A percentile compares a stretch with the other conserved stretches of the same genome.
Conservation (phyloP, 2,113 vertebrate genomes). For the Tichodroma muraria region DNA sequence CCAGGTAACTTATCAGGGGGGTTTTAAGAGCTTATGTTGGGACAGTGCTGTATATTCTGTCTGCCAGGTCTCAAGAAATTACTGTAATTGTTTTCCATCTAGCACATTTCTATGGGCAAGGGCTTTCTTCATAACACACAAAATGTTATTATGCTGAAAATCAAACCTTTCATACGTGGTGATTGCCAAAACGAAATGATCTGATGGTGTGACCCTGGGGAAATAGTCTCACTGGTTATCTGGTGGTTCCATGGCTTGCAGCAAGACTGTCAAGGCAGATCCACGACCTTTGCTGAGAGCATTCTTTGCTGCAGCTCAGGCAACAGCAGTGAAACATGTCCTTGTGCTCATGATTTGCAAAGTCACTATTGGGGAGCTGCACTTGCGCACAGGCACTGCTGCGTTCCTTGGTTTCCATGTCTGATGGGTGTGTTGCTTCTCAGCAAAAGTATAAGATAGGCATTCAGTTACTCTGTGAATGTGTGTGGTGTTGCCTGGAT, state of each 20-base stretch:
- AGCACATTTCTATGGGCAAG: background rate
- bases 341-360: background rate
- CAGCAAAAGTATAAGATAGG: background rate
- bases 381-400: background rate
- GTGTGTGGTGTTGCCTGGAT: background rate
- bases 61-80: background rate
- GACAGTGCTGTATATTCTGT: background rate
- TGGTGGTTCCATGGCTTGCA: background rate
- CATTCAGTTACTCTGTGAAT: background rate
- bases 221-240: background rate
- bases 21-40: background rate
- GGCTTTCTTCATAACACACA: background rate
- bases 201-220: background rate
- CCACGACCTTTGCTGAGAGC: background rate
- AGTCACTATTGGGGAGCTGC: background rate
- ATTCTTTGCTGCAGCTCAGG: background rate
- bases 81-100: background rate
- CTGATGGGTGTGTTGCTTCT: background rate
- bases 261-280: background rate
- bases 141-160: background rate
- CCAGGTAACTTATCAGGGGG: rapidly evolving
- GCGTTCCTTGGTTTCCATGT: background rate
- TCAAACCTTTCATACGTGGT: background rate
- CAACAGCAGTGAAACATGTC: background rate
- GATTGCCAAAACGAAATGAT: background rate